Evolutionary conservation across 1,140 invertebrate genomes (phyloP).

Genomic region (Drosophila rufa): DNA sequence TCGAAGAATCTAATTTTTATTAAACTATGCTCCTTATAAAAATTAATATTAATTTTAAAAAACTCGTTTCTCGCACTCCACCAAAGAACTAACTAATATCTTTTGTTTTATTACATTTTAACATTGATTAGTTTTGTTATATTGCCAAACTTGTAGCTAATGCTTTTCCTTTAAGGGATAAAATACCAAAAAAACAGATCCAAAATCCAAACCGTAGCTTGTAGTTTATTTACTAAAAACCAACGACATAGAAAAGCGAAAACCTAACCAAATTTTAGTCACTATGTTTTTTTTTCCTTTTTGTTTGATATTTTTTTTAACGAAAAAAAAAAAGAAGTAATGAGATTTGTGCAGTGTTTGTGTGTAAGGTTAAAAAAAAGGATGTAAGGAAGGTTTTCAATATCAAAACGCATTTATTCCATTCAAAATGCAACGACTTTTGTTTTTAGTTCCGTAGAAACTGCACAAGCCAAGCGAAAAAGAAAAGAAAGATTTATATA

Average conservation of each 20-base stretch:
- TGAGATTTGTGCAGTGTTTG: constrained; percentile 32
- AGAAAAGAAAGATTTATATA: constrained; percentile 30
- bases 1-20: no score
- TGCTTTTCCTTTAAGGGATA: constrained; percentile 43
- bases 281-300: constrained; percentile 3
- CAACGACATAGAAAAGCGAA: constrained; percentile 13
- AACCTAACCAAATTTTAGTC: constrained; percentile 19
- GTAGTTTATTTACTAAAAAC: constrained; percentile 47
- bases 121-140: constrained; percentile 28
- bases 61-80: constrained; percentile 5
- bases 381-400: constrained; percentile 52
- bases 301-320: constrained; percentile 15
- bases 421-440: constrained; percentile 72
- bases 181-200: constrained; percentile 8
- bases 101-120: constrained; percentile 28
- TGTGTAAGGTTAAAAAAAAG: constrained; percentile 7
- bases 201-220: constrained; percentile 41
- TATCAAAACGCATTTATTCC: constrained; percentile 76
- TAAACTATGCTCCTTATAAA: no score
- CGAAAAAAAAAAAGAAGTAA: constrained; percentile 6
- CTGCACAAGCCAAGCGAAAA: constrained; percentile 51
- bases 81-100: constrained; percentile 2
- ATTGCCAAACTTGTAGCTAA: constrained; percentile 49
- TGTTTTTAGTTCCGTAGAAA: constrained; percentile 44
- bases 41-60: no score